Conservation (phyloP, 2,797 vertebrate species). For the Pipistrellus pygmaeus region DNA sequence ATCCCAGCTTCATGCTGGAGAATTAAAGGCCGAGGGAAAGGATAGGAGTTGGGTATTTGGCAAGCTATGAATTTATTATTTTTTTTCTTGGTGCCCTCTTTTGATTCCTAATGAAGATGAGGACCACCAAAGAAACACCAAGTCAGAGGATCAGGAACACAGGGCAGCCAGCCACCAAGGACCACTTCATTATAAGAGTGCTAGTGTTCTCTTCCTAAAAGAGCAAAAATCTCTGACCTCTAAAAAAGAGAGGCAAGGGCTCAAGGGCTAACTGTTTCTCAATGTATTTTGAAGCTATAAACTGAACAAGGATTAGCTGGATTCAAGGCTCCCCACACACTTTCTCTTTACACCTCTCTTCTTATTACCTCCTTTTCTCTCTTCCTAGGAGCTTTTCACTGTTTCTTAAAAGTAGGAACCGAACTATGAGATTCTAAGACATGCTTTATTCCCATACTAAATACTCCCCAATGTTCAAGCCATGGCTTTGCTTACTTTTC, state of each 20-base stretch:
- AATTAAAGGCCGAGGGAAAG: background rate
- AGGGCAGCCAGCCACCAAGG: background rate
- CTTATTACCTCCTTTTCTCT: background rate
- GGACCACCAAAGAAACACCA: background rate
- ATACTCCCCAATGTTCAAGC: background rate
- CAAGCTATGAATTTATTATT: background rate
- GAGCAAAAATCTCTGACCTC: background rate
- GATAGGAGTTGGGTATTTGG: background rate
- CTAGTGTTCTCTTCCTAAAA: background rate
- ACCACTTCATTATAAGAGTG: background rate
- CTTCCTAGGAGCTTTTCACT: background rate
- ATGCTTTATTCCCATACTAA: background rate
- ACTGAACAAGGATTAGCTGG: background rate
- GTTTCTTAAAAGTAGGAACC: background rate
- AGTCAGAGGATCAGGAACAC: background rate
- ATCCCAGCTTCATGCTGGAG: background rate
- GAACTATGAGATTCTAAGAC: slow-evolving; percentile 20
- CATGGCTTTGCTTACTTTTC: background rate
- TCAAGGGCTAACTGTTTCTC: background rate
- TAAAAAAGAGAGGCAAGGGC: background rate
- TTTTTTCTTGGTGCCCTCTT: background rate
- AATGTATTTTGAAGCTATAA: background rate
- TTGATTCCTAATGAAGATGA: background rate
- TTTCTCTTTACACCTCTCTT: background rate
- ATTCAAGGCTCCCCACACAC: background rate